A percentile compares a stretch with the other conserved stretches of the same genome.
These are phyloP conservation scores for Malurus elegans DNA, from an alignment of 2,113 vertebrate species.

Conservation along the genomic window DNA sequence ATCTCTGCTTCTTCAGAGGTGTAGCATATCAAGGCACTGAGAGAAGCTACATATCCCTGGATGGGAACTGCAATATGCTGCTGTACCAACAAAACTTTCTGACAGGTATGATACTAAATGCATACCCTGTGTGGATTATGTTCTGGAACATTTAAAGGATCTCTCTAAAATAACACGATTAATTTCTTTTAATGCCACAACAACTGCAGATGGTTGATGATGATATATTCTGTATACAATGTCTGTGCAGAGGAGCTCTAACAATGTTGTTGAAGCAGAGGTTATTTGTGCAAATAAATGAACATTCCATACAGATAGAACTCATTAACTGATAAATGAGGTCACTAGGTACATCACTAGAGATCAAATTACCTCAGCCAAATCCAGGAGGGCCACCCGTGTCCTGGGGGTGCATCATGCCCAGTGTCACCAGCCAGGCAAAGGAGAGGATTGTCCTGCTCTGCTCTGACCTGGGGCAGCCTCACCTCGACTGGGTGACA, in stretches of 20 bases:
- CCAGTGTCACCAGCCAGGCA: accelerated
- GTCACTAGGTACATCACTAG: neutral
- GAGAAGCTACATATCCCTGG: neutral
- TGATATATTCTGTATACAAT: neutral
- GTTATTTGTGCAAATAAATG: neutral
- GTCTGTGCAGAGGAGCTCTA: neutral
- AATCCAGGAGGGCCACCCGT: accelerated
- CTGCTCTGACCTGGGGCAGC: neutral
- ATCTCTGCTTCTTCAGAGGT: neutral
- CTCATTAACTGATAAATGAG: neutral
- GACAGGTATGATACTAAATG: neutral
- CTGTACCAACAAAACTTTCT: neutral
- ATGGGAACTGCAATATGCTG: neutral
- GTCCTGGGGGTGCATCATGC: neutral
- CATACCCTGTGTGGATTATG: neutral
- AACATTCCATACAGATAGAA: neutral
- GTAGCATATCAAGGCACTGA: neutral
- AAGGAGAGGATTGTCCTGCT: neutral
- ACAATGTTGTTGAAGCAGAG: neutral
- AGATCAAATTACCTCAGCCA: neutral
- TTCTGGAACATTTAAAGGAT: neutral
- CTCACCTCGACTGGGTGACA: neutral
- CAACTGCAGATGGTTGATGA: neutral
- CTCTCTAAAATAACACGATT: neutral
- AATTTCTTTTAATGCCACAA: neutral